Base-by-base conservation (phyloP, 2,113 vertebrate species). In the Cyphomyrus plagiostoma region DNA sequence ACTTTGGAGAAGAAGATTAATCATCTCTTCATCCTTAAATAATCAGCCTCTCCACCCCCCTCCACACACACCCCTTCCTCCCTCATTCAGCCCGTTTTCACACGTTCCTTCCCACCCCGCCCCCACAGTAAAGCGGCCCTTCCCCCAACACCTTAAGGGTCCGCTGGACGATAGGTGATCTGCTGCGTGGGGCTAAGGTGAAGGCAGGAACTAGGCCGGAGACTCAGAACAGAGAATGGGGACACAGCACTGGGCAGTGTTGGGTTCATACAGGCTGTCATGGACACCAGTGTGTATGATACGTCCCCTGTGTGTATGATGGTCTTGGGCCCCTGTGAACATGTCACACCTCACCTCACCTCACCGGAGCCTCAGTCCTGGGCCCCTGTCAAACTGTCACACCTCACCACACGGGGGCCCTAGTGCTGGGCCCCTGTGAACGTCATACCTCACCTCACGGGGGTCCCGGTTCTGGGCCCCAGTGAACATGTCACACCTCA, bases 1-100 rank as follows among this genome's bases (percentile, higher is more conserved):
- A 91, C 90, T 91, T 90, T 91, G 49, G 58, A 91, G 86, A 74
- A 89, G 82, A 82, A 90, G 84, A 91, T 91, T 92, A 91, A 92
- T 91, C 90, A 91, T 88, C 87, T 89, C 82, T 80, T 89, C 88
- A 91, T 90, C 91, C 89, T 91, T 88, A 90, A 88, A 91, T 92
- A 91, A 91, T 92, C 89, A 90, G 87, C 89, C 88, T 87, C 87
- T 90, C 90, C 86, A 50, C 39, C 88, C 42, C 1, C 8, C 48
- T 11, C 74, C 48, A 19, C 48, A 21, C 15, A 19, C 49, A 46
- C n/a, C 30, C 53, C 86, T 35, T 58, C 26, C 50, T 52, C 86
- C 50, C 48, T 30, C 17, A 86, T 84, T 84, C 82, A 84, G 42
- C 48, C 84, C 6, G 7, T 56, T 77, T 58, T 66, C 53, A 58